phyloP scores from a whole-genome alignment of 1,140 invertebrate genomes.

The Himalopsyche phryganea region DNA sequence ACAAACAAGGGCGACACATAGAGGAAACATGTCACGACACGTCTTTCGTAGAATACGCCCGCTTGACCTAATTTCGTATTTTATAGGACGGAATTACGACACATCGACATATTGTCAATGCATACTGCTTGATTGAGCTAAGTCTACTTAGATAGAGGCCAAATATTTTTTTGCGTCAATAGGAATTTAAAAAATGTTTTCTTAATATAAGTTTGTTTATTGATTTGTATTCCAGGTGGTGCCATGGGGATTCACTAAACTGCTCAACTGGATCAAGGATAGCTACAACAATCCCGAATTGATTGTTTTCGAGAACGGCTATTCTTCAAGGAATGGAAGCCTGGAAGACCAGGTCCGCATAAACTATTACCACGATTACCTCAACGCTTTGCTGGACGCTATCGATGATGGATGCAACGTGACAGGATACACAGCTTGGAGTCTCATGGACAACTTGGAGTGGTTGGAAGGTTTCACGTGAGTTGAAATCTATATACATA shows the following conservation, averaged over 20 bases:
- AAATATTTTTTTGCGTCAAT: too few species aligned
- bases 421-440: conserved; percentile 59
- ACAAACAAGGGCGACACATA: too few species aligned
- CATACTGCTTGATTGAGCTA: too few species aligned
- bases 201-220: too few species aligned
- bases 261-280: conserved; percentile 61
- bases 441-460: conserved; percentile 63
- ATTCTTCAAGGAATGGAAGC: conserved; percentile 47
- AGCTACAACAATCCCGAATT: conserved; percentile 60
- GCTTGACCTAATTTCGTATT: too few species aligned
- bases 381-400: conserved; percentile 31
- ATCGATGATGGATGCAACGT: conserved; percentile 39
- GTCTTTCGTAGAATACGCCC: too few species aligned
- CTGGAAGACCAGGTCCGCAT: conserved; percentile 40
- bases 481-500: conserved; percentile 25
- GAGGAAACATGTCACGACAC: too few species aligned
- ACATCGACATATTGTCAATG: too few species aligned
- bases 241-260: conserved; percentile 54
- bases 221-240: conserved; percentile 42
- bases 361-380: conserved; percentile 41
- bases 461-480: conserved; percentile 51
- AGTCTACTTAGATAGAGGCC: too few species aligned
- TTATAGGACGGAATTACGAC: too few species aligned
- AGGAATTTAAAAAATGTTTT: too few species aligned
- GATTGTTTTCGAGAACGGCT: conserved; percentile 66